Evolutionary conservation across 2,888 invertebrate species (phyloP), one percentile per base, ranked within the genome.

Genomic region (Teinopalpus imperialis): DNA sequence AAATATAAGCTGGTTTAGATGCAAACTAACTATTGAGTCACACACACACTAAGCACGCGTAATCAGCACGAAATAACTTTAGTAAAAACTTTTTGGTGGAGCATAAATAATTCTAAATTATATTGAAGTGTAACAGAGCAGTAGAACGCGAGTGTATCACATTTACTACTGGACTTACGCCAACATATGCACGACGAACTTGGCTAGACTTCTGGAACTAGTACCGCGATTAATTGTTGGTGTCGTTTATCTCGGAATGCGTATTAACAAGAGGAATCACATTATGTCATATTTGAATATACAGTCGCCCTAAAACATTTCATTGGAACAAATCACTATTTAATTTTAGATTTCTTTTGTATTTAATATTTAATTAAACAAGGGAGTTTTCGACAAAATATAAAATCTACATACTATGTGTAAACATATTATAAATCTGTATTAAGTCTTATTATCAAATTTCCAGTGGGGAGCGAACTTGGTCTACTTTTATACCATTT

Each of bases 91-190:
- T 32, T 2, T n/a, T 9, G 26, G 24, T 9, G 10, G 12, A 1
- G 14, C 30, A 23, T 36, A 43, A 32, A 39, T 39, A 27, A 20
- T 32, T 32, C 39, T 39, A 32, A 32, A 39, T 39, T 39, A 45
- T 21, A 44, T 34, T 32, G 45, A 45, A 45, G 39, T 32, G 26
- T 39, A 39, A 39, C 44, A 43, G 43, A 36, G 4, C 16, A 4
- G 2, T 16, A 16, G 16, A n/a, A n/a, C 12, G 16, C 8, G 23
- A 12, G 23, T 23, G n/a, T 9, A 1, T 31, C 24, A 3, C 16
- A 29, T 36, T 13, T 36, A 35, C 18, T 26, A 26, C 39, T 45
- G 45, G 45, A 32, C 3, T 5, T n/a, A 4, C 12, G 45, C 45
- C 45, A 45, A 32, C 14, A 27, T 12, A 39, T 39, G 24, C 9